Conservation (phyloP, 64 coral and sea anemone species). For the Acropora tenuis region DNA sequence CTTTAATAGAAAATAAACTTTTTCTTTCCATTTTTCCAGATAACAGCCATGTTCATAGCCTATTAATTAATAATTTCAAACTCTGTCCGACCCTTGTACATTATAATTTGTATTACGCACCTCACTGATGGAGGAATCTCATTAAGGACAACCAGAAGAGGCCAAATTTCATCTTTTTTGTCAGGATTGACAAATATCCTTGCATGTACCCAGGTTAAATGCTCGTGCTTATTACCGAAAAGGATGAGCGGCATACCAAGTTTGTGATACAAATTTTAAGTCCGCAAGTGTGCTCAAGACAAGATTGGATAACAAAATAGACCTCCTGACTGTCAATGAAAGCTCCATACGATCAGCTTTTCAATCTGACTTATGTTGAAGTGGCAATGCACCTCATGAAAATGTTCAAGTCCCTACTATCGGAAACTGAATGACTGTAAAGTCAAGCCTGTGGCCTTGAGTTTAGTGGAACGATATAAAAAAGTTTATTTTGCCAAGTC, state of each 20-base stretch:
- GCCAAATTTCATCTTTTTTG: slow-evolving; percentile 46
- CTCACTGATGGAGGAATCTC: slow-evolving; percentile 24
- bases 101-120: slow-evolving; percentile 3
- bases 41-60: not conserved
- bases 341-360: too few relatives aligned
- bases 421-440: slow-evolving; percentile 21
- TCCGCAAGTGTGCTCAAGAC: too few relatives aligned
- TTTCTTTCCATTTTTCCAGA: not conserved
- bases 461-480: not conserved
- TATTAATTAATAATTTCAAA: slow-evolving; percentile 1
- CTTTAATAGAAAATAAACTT: slow-evolving; percentile 1
- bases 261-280: too few relatives aligned
- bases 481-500: slow-evolving; percentile 26
- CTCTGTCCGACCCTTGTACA: not conserved
- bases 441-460: slow-evolving; percentile 38
- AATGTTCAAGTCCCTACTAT: not conserved
- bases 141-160: slow-evolving; percentile 30
- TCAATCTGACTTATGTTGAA: too few relatives aligned
- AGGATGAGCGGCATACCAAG: too few relatives aligned
- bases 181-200: too few relatives aligned
- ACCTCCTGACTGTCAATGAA: too few relatives aligned
- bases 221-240: too few relatives aligned
- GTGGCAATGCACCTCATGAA: too few relatives aligned
- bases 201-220: too few relatives aligned
- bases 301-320: too few relatives aligned